A percentile compares a stretch with the other conserved stretches of the same genome.
phyloP scores from a whole-genome alignment of 2,888 invertebrate species.

The Dolichopus griseipennis region DNA sequence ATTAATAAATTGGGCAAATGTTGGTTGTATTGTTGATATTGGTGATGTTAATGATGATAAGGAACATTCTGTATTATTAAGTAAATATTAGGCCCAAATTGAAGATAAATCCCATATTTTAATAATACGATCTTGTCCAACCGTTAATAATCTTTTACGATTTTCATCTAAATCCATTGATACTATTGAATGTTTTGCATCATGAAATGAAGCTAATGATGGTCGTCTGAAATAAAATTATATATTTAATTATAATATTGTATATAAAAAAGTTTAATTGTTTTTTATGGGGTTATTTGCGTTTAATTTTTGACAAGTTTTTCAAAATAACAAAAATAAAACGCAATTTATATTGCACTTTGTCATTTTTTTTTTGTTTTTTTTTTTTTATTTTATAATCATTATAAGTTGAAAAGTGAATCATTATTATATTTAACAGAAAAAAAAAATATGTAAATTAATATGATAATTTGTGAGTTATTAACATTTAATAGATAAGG shows the following conservation, averaged over 20 bases:
- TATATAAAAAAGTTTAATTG: slow-evolving; percentile 11
- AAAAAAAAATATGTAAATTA: too few relatives aligned
- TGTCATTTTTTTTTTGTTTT: too few relatives aligned
- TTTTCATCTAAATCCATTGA: slow-evolving; percentile 85
- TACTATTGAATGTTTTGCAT: slow-evolving; percentile 84
- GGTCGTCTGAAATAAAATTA: slow-evolving; percentile 54
- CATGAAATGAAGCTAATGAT: slow-evolving; percentile 90
- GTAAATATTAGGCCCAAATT: slow-evolving; percentile 42
- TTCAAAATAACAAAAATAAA: too few relatives aligned
- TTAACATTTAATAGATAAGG: too few relatives aligned
- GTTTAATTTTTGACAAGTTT: too few relatives aligned
- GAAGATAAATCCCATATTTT: slow-evolving; percentile 85
- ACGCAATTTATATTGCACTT: too few relatives aligned
- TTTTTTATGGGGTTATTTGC: neutral
- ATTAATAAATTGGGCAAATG: slow-evolving; percentile 3
- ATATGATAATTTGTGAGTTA: too few relatives aligned
- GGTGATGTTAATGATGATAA: slow-evolving; percentile 1
- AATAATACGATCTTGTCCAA: slow-evolving; percentile 90
- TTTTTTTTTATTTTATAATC: too few relatives aligned
- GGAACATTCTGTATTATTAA: neutral
- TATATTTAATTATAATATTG: neutral
- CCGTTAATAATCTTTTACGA: slow-evolving; percentile 77
- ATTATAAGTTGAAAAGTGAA: too few relatives aligned
- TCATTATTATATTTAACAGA: too few relatives aligned
- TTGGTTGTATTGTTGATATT: neutral